Conservation (phyloP, 1,140 invertebrate species). For the Cyclargus thomasi region DNA sequence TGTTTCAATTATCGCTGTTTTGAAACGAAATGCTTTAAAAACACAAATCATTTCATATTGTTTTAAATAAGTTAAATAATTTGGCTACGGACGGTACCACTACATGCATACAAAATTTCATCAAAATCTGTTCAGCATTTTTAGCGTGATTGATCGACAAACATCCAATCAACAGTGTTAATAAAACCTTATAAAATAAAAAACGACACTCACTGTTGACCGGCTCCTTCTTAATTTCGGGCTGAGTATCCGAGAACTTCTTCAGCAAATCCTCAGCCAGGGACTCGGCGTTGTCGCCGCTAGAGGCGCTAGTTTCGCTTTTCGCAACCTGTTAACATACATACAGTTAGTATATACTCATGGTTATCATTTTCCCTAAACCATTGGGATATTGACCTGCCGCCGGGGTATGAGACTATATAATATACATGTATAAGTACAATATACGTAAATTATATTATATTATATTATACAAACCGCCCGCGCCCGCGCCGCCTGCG, state of each 20-base stretch:
- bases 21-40: too few relatives aligned
- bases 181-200: background rate
- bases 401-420: conserved; percentile 26
- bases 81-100: too few relatives aligned
- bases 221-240: conserved; percentile 81
- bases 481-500: conserved; percentile 79
- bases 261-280: conserved; percentile 89
- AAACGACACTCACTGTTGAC: conserved; percentile 42
- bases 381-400: conserved; percentile 38
- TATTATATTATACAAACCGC: conserved; percentile 56
- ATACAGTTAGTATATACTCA: background rate
- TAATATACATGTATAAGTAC: background rate
- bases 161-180: too few relatives aligned
- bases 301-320: conserved; percentile 54
- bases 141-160: too few relatives aligned
- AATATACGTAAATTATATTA: background rate
- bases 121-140: too few relatives aligned
- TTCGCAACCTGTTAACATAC: conserved; percentile 53
- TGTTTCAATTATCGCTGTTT: too few relatives aligned
- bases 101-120: too few relatives aligned
- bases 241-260: conserved; percentile 82
- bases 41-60: too few relatives aligned
- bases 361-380: background rate
- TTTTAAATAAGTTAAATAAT: too few relatives aligned
- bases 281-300: conserved; percentile 79